Evolutionary conservation across 2,888 invertebrate genomes (phyloP), one percentile per base, ranked within the genome.

Genomic region (Candidula unifasciata): DNA sequence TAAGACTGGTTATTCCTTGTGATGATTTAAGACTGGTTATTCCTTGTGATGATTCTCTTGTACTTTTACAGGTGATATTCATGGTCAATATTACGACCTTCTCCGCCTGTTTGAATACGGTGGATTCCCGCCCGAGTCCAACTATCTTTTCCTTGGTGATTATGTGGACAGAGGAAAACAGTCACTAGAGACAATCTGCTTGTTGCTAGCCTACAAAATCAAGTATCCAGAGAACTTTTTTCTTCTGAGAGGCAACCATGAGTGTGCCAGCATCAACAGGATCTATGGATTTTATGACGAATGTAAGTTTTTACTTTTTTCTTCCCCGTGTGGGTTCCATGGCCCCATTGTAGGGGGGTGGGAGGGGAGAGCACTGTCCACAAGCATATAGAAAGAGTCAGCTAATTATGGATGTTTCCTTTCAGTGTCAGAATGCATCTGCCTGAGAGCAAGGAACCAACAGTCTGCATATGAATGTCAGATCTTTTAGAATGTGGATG

Each of bases 81-180:
- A 99, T 94, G 99, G 99, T 88, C 99, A 99, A 95, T 99, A 99
- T 95, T 99, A 99, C 94, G 99, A 99, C 95, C 95, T 99, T 90
- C 95, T 99, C 91, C 96, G 99, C 93, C 95, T 99, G 89, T 99
- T 99, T 94, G 99, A 99, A 94, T 99, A 99, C 93, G 99, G 99
- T 84, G 98, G 99, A 64, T 99, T 99, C 94, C 99, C 99, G 74
- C 99, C 99, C 33, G 99, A 99, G 94, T 97, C 98, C 88, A 99
- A 99, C 95, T 99, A 99, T 95, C 95, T 99, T 91, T 99, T 99
- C 95, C 95, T 99, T 74, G 99, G 99, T 71, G 99, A 99, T 94
- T 99, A 99, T 93, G 99, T 99, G 87, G 99, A 99, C 94, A 93
- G 99, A 94, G 99, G 99, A 90, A 98, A 99, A 94, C 99, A 99